Evolutionary conservation across 2,113 vertebrate genomes (phyloP), one percentile per base, ranked within the genome.

Genomic region (Microtus richardsoni): DNA sequence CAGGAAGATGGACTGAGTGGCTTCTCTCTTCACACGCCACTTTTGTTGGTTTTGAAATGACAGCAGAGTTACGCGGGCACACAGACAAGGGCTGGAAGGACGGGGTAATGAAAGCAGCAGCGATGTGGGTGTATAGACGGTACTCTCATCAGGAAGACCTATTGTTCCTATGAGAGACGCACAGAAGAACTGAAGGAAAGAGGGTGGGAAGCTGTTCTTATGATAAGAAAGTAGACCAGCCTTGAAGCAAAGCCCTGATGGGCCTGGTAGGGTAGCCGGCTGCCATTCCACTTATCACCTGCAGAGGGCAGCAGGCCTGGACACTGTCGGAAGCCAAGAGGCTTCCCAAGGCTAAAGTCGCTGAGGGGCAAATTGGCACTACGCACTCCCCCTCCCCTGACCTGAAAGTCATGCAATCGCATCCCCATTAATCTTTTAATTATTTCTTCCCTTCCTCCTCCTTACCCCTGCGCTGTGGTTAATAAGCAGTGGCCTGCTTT

Each of bases 291-390:
- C 11, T 12, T 93, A 26, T 74, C 28, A 88, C 96, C 97, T 97
- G 95, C 54, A 95, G 97, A 86, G 96, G 96, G 97, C 96, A 88
- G 93, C 2, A 4, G 85, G 10, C 73, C 24, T 0, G 71, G 88
- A 73, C 58, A 5, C 1, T 2, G 28, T 13, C 30, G 47, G 92
- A 78, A 91, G 75, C 78, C 93, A 16, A 0, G 2, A 58, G 58
- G 54, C 39, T 75, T 78, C 44, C 54, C 70, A 17, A 71, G 58
- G 93, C 71, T 95, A 16, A 93, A 86, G 71, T 82, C 79, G 30
- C 75, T 64, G 26, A 3, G 47, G 73, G 66, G 80, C 71, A 88
- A 87, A 92, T 74, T 1, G 41, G 80, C 79, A 52, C 92, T 58
- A 19, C 6, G 6, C 58, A 58, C 58, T 58, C 58, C 58, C 30